Evolutionary conservation across 2,797 vertebrate genomes (phyloP).

Genomic region (Hyperoplus immaculatus): DNA sequence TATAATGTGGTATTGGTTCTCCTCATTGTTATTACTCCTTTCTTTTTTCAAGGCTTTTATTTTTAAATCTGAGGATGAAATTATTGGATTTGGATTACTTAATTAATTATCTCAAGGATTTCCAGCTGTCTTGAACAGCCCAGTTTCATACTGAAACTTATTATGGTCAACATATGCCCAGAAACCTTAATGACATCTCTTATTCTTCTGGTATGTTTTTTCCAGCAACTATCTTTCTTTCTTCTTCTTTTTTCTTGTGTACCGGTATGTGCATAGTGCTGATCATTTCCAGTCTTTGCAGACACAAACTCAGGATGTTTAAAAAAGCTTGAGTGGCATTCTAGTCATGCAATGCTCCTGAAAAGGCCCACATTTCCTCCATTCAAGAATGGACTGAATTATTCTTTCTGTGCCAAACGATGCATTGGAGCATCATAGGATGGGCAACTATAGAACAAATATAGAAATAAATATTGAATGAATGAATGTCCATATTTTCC

Average conservation of each 20-base stretch:
- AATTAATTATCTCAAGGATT: slow-evolving; percentile 19
- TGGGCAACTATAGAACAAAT: background rate
- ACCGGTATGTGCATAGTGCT: slow-evolving; percentile 2
- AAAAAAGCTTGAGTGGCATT: slow-evolving; percentile 23
- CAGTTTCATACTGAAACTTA: slow-evolving; percentile 15
- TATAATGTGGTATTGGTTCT: background rate
- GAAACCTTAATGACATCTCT: background rate
- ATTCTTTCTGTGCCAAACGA: slow-evolving; percentile 2
- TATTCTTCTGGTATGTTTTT: slow-evolving; percentile 16
- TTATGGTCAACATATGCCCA: slow-evolving; percentile 13
- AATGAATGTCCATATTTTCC: background rate
- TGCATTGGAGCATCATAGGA: background rate
- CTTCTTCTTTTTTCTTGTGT: slow-evolving; percentile 23
- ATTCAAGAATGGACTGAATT: background rate
- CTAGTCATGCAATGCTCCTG: slow-evolving; percentile 20
- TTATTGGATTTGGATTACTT: slow-evolving; percentile 2
- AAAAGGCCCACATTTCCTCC: slow-evolving; percentile 26
- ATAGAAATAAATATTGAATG: background rate
- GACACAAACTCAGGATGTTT: slow-evolving; percentile 29
- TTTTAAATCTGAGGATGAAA: slow-evolving; percentile 10
- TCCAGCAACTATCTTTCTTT: slow-evolving; percentile 30
- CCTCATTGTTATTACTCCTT: background rate
- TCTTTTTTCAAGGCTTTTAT: background rate
- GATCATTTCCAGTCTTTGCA: slow-evolving; percentile 31
- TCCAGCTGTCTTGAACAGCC: slow-evolving; percentile 29